Base-by-base conservation (phyloP, 1,140 invertebrate genomes). In the Bombus polaris region DNA sequence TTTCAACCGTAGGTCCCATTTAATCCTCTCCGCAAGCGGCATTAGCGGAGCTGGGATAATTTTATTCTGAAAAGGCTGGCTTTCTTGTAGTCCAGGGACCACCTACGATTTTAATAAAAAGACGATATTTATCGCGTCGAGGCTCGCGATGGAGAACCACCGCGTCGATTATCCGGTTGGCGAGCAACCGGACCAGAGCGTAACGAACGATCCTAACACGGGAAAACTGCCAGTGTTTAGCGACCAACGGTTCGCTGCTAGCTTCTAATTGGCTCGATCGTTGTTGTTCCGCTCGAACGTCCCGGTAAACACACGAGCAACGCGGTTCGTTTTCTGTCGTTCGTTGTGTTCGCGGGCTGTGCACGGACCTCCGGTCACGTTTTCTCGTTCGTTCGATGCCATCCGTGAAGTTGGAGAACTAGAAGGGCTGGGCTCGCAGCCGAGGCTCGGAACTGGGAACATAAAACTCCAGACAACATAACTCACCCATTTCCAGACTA, bases 401-500 rank as follows among this genome's bases (percentile, higher is more conserved):
- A 44, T 81, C 68, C 87, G 59, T 77, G 76, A 89, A 90, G 88
- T 90, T 90, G 44, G 77, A 65, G 59, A 89, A 83, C 42, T 72
- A 68, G 74, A 3, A 8, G 28, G 39, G 42, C 28, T 5, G 22
- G 25, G 28, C n/a, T 65, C 28, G 15, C 15, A 15, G n/a, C 62
- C 35, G 75, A 35, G 39, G 12, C 59, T 12, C 35, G 42, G 57
- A 35, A 47, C n/a, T 59, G 75, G 71, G 82, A 84, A 88, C 85
- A 84, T 89, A 90, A 91, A 91, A 91, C 87, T 91, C 81, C 77
- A 79, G 87, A 85, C 88, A 85, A 90, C 91, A 90, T 92, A 92
- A 92, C 89, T 92, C 90, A 92, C 80, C 87, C 89, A 90, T 91
- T 91, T 91, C 89, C 79, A 85, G 89, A 88, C 88, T 86, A 92